Evolutionary conservation across 2,113 vertebrate species (phyloP), one percentile per base, ranked within the genome.

Genomic region (Xiphophorus hellerii): DNA sequence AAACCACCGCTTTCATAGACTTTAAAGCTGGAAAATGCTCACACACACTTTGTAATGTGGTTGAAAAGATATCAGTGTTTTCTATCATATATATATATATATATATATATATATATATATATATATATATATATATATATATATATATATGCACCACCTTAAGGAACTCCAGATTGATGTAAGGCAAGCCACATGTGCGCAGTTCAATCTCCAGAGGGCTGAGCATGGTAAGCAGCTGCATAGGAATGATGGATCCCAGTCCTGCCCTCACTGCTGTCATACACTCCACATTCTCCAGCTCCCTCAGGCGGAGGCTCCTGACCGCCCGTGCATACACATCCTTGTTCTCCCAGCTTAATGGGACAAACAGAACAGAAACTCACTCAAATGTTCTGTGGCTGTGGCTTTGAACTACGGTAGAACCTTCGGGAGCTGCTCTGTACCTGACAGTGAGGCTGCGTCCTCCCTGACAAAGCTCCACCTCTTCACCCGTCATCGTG

Each of bases 91-190:
- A 29, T 7, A 31, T 6, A 33, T 31, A 51, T 22, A 51, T 5
- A 31, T 5, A 51, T 22, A 51, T 17, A 31, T 14, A 62, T 39
- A 11, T 12, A 29, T 7, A 31, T 5, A 31, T 31, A 51, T 22
- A 51, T 5, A 31, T 5, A 51, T 22, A 22, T 20, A 31, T 15
- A 15, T 12, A 20, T 25, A 44, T n/a, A 31, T 15, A 30, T 9
- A 25, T 15, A 22, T 3, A 62, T 42, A 3, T 13, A 31, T 15
- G 17, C 1, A 37, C 76, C 51, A 98, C 98, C 97, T 99, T 99
- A 31, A 99, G 96, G 81, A 99, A 99, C 92, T 99, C 97, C 85
- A 99, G 93, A 94, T 96, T 98, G 89, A 99, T 97, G 92, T 96
- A 96, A 0, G 97, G 97, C 74, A 99, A 94, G 62, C 98, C 98